Evolutionary conservation across 2,797 vertebrate species (phyloP).

Genomic region (Tamandua tetradactyla): DNA sequence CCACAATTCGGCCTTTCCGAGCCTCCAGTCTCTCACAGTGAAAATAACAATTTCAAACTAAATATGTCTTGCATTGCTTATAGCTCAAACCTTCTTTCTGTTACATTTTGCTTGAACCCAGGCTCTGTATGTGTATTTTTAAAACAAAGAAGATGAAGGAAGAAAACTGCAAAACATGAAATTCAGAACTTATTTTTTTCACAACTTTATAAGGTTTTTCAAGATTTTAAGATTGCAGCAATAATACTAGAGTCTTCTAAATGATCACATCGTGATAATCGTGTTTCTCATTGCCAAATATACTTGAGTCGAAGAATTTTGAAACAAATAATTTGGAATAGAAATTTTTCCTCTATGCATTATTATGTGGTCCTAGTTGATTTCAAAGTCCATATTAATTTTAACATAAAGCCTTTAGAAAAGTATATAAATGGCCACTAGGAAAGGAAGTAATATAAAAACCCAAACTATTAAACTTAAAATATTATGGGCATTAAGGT

Average conservation of each 20-base stretch:
- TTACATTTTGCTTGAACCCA: rapidly evolving
- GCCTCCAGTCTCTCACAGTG: rapidly evolving
- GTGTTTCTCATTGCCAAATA: background rate
- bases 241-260: background rate
- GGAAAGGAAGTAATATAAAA: background rate
- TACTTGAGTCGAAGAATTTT: background rate
- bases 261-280: background rate
- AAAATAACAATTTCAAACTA: background rate
- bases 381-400: background rate
- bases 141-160: too few relatives aligned
- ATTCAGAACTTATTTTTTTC: background rate
- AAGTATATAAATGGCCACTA: background rate
- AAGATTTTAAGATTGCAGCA: background rate
- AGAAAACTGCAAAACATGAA: background rate
- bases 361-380: background rate
- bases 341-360: background rate
- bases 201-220: background rate
- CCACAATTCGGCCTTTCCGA: rapidly evolving
- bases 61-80: rapidly evolving
- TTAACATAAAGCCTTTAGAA: background rate
- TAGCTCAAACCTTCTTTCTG: background rate
- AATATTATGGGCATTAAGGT: background rate
- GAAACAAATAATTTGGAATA: background rate
- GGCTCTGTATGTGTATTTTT: background rate
- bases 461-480: background rate